Evolutionary conservation across 2,888 invertebrate species (phyloP), one percentile per base, ranked within the genome.

Genomic region (Apoderus coryli): DNA sequence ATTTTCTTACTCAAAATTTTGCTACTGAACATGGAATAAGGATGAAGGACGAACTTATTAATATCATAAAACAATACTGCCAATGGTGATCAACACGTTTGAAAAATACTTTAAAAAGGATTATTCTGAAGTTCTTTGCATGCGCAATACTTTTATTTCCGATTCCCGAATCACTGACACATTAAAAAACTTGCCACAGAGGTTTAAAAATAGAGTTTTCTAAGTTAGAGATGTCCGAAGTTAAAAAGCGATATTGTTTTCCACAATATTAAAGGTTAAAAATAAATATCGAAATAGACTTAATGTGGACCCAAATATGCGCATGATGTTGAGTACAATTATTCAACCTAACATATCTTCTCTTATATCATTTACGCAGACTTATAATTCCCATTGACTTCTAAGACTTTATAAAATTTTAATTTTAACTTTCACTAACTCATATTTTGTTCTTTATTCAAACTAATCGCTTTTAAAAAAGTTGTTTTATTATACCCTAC

Each of bases 51-150:
- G 24, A 24, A 12, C 24, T 24, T 10, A 24, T 24, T 10, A 11
- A 4, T 4, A 25, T n/a, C 13, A 25, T 25, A 25, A 25, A 11
- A 25, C 25, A 9, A 4, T 10, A 25, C 9, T 25, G 25, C 13
- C 25, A 25, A 25, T 25, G 25, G n/a, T 25, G 4, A 25, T 13
- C 14, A 9, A 25, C 3, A 25, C 12, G 3, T 25, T 25, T 12
- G 25, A 25, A 25, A 9, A 25, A 25, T 25, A 25, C 14, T 25
- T 25, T 13, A 25, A 25, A 11, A 14, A 25, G 4, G 25, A 25
- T 14, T 25, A 25, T 25, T 25, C 13, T 25, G 25, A 25, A 25
- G 13, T 25, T 6, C 13, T 13, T 10, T 4, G 13, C 7, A n/a
- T n/a, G n/a, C n/a, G 12, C 7, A 24, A 14, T 25, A 4, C 13